Percentiles rank a stretch among this genome's conserved stretches.
Evolutionary conservation across 1,140 invertebrate species (phyloP).

Genomic region (Trichoplusia ni): DNA sequence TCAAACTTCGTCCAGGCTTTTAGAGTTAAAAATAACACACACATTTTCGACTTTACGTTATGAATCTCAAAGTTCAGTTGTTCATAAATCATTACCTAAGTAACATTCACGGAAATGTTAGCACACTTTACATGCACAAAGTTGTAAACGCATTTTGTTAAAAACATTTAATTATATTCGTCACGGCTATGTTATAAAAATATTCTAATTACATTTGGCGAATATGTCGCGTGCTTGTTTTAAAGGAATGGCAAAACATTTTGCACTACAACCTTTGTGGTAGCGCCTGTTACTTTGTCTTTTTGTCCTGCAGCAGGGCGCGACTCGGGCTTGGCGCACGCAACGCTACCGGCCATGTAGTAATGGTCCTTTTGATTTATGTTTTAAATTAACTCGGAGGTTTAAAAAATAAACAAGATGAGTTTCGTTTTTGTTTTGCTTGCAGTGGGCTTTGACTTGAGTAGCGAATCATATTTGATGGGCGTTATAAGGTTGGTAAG

Average conservation of each 20-base stretch:
- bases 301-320: slow-evolving; percentile 18
- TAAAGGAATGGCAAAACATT: slow-evolving; percentile 7
- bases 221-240: slow-evolving; percentile 30
- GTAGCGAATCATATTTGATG: not conserved
- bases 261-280: slow-evolving; percentile 3
- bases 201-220: too few species aligned
- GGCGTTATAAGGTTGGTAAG: too few species aligned
- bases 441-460: not conserved
- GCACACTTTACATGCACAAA: too few species aligned
- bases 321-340: slow-evolving; percentile 28
- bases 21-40: too few species aligned
- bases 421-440: slow-evolving; percentile 1
- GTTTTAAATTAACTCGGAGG: slow-evolving; percentile 27
- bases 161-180: too few species aligned
- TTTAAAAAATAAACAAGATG: not conserved
- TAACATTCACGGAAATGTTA: too few species aligned
- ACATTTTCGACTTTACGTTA: too few species aligned
- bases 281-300: not conserved
- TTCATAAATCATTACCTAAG: too few species aligned
- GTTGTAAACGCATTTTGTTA: too few species aligned
- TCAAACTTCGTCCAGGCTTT: too few species aligned
- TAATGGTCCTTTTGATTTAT: slow-evolving; percentile 38
- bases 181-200: too few species aligned
- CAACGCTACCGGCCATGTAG: not conserved
- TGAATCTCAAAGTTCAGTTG: too few species aligned